phyloP scores from a whole-genome alignment of 2,113 vertebrate species.

The Crypturellus undulatus region DNA sequence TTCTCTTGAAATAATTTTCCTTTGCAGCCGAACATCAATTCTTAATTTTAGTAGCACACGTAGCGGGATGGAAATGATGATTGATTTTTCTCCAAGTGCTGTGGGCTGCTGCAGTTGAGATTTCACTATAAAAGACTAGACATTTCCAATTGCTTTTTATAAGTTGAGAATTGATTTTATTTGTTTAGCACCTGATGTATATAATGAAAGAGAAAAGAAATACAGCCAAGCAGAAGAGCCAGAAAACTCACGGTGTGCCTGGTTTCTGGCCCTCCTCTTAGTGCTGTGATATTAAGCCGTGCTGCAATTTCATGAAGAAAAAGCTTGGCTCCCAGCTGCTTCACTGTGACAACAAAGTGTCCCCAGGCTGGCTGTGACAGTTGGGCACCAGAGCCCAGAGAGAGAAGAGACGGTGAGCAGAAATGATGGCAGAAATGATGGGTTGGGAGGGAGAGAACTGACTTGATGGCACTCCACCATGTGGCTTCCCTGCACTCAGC shows the following conservation, averaged over 20 bases:
- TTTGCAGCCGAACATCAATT: slow-evolving; percentile 66
- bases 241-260: background rate
- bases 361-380: background rate
- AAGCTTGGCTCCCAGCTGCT: background rate
- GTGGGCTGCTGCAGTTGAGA: slow-evolving; percentile 69
- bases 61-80: slow-evolving; percentile 73
- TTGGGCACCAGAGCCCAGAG: background rate
- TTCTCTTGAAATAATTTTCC: slow-evolving; percentile 71
- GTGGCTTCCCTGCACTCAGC: background rate
- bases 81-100: slow-evolving; percentile 72
- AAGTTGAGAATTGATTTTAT: slow-evolving; percentile 77
- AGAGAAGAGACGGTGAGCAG: background rate
- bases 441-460: background rate
- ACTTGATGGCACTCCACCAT: accelerated
- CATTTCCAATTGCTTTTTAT: slow-evolving; percentile 77
- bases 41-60: slow-evolving; percentile 73
- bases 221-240: background rate
- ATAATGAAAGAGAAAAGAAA: slow-evolving; percentile 36
- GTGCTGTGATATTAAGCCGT: background rate
- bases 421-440: background rate
- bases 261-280: background rate
- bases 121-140: slow-evolving; percentile 74
- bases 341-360: background rate
- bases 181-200: slow-evolving; percentile 67
- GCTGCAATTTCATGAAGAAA: background rate